Evolutionary conservation across 2,797 vertebrate genomes (phyloP).

Genomic region (Denticeps clupeoides): DNA sequence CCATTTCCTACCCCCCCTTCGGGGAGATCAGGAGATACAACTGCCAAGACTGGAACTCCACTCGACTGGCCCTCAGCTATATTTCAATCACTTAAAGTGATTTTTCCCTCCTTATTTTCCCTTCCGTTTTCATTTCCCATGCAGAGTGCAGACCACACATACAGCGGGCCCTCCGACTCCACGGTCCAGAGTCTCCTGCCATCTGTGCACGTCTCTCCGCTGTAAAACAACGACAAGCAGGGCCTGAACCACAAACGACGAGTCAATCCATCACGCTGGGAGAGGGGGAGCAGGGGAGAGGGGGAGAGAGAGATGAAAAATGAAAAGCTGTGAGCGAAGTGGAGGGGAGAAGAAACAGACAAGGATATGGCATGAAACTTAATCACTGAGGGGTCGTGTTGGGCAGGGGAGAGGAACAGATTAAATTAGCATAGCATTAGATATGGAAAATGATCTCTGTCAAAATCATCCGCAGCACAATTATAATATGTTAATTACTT

Average conservation of each 20-base stretch:
- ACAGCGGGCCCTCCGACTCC: conserved; percentile 27
- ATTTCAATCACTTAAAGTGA: conserved; percentile 50
- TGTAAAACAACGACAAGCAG: conserved; percentile 55
- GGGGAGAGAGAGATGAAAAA: conserved; percentile 29
- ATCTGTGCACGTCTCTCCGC: conserved; percentile 28
- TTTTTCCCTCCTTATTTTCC: conserved; percentile 18
- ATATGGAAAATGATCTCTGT: conserved; percentile 99
- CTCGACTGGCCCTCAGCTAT: conserved; percentile 42
- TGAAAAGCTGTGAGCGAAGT: conserved; percentile 8
- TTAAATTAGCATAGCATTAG: conserved; percentile 99
- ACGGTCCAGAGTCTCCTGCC: conserved; percentile 13
- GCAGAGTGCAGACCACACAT: conserved; percentile 21
- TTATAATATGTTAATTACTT: conserved; percentile 99
- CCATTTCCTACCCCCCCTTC: conserved; percentile 36
- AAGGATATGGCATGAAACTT: conserved; percentile 85
- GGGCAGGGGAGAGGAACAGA: conserved; percentile 93
- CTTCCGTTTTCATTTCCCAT: conserved; percentile 14
- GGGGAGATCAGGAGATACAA: conserved; percentile 4
- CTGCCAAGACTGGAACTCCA: conserved; percentile 18
- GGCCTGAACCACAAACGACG: conserved; percentile 60
- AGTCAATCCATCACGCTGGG: conserved; percentile 74
- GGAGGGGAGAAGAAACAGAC: conserved; percentile 36
- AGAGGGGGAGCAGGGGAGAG: background rate
- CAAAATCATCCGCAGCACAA: conserved; percentile 99
- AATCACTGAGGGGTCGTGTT: conserved; percentile 98